Conservation (phyloP, 2,113 vertebrate species). For the Peromyscus maniculatus region DNA sequence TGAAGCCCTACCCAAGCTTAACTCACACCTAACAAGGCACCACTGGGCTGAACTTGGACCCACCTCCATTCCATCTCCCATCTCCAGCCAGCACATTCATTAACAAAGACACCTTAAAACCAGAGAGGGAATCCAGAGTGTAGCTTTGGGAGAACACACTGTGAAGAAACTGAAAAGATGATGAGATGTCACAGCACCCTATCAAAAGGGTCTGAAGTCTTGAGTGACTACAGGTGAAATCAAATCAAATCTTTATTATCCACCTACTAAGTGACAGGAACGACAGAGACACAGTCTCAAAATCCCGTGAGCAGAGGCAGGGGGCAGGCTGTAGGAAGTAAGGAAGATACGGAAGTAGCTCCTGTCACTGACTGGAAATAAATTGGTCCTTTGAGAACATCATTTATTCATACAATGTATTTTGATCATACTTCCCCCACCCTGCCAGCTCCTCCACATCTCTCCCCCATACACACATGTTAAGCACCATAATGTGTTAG, state of each 20-base stretch:
- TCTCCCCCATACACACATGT: neutral
- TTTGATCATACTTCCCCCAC: neutral
- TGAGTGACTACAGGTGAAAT: neutral
- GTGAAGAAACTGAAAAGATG: rapidly evolving
- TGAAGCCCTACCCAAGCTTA: neutral
- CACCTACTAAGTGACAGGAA: neutral
- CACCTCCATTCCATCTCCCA: rapidly evolving
- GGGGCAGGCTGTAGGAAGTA: rapidly evolving
- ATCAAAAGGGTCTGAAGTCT: neutral
- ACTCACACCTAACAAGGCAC: neutral
- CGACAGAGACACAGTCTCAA: neutral
- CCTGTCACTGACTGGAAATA: neutral
- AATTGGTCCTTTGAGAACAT: neutral
- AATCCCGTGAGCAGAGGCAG: neutral
- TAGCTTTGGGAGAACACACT: neutral
- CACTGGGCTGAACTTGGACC: neutral
- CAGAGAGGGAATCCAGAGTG: neutral
- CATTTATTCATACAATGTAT: neutral
- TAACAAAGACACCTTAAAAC: rapidly evolving
- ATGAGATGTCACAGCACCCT: neutral
- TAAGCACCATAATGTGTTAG: neutral
- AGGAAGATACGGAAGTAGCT: rapidly evolving
- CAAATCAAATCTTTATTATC: neutral
- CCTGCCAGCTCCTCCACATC: neutral
- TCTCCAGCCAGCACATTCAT: rapidly evolving